phyloP scores from a whole-genome alignment of 2,113 vertebrate genomes.

The Suncus etruscus region DNA sequence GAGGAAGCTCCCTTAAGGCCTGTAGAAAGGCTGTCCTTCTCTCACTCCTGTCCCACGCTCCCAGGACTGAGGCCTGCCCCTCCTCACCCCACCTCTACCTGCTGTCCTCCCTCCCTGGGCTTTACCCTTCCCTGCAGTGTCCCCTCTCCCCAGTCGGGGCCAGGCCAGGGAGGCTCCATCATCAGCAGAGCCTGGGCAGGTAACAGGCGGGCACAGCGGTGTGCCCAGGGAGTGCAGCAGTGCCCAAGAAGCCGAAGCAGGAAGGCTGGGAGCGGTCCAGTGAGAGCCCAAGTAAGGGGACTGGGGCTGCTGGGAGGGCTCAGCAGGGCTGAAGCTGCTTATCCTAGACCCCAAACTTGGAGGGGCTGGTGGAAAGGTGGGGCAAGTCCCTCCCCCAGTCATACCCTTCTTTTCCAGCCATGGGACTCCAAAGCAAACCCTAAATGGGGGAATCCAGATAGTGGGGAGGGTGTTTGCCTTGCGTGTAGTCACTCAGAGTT shows the following conservation, averaged over 20 bases:
- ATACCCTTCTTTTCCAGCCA: not conserved
- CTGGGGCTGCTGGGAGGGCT: no score
- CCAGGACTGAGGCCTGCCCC: constrained; percentile 32
- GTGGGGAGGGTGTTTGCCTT: no score
- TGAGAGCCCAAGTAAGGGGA: constrained; percentile 75
- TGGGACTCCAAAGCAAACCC: no score
- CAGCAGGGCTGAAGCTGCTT: no score
- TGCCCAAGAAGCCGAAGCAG: not conserved
- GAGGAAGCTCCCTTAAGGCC: not conserved
- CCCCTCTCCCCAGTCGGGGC: constrained; percentile 26
- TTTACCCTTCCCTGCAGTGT: constrained; percentile 77
- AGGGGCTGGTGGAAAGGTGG: not conserved
- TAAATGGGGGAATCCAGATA: no score
- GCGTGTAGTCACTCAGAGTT: no score
- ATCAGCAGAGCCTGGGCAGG: constrained; percentile 72
- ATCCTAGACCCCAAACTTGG: not conserved
- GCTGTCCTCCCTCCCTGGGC: constrained; percentile 85
- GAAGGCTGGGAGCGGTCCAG: constrained; percentile 71
- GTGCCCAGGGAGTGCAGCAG: no score
- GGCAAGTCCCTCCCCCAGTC: not conserved
- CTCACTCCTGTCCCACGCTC: not conserved
- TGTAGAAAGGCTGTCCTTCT: not conserved
- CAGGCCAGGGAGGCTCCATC: constrained; percentile 75
- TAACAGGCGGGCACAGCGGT: constrained; percentile 40
- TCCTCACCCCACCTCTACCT: constrained; percentile 81